phyloP scores from a whole-genome alignment of 2,113 vertebrate species.

The Aegotheles bennettii region DNA sequence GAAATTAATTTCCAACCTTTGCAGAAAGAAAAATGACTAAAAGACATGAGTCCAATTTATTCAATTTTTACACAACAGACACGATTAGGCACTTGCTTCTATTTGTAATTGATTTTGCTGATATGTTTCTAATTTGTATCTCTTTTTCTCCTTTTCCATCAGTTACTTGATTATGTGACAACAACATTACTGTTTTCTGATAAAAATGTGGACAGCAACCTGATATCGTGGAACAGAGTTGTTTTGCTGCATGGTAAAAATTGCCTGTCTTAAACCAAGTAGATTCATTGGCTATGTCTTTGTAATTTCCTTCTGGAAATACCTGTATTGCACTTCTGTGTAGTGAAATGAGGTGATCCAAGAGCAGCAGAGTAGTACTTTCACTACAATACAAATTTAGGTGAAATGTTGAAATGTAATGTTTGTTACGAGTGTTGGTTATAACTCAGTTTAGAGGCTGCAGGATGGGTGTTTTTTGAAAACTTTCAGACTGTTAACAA shows the following conservation, averaged over 20 bases:
- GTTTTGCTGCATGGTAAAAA: slow-evolving; percentile 90
- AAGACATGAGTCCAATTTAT: not conserved
- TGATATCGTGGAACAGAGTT: slow-evolving; percentile 95
- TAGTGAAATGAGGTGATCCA: not conserved
- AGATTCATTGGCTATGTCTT: not conserved
- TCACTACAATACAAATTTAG: not conserved
- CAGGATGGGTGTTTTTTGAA: not conserved
- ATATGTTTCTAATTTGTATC: not conserved
- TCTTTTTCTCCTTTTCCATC: not conserved
- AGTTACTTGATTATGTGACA: slow-evolving; percentile 93
- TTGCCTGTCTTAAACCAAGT: not conserved
- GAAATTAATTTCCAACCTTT: not conserved
- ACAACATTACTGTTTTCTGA: slow-evolving; percentile 94
- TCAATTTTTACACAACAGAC: not conserved
- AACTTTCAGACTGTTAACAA: not conserved
- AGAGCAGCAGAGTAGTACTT: not conserved
- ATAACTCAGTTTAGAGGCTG: no score
- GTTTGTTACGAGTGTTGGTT: no score
- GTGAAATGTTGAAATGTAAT: no score
- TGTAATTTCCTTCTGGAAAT: not conserved
- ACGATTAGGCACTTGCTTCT: not conserved
- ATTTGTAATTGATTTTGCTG: not conserved
- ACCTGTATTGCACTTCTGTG: not conserved
- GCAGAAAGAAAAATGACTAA: no score
- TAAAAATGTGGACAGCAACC: slow-evolving; percentile 91